phyloP scores from a whole-genome alignment of 2,888 invertebrate species.

The Spodoptera exigua region DNA sequence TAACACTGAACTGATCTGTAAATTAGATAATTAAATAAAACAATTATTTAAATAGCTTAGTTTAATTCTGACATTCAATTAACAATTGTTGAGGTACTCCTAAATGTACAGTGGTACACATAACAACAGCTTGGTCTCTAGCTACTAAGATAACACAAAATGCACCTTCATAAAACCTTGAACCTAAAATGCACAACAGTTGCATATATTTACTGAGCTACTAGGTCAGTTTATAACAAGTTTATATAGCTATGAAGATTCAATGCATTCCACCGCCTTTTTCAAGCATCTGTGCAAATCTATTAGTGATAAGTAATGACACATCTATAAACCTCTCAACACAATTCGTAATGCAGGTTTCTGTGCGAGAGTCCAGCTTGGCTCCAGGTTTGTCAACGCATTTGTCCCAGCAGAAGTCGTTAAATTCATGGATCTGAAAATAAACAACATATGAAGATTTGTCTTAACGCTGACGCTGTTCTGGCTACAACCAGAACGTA shows the following conservation, averaged over 20 bases:
- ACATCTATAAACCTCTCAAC: conserved; percentile 98
- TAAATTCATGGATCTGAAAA: conserved; percentile 96
- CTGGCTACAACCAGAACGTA: no score
- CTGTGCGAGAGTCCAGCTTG: conserved; percentile 96
- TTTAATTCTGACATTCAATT: conserved; percentile 41
- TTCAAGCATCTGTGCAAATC: conserved; percentile 96
- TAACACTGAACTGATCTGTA: conserved; percentile 47
- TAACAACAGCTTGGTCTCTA: conserved; percentile 38
- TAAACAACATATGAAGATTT: neutral
- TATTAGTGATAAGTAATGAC: conserved; percentile 95
- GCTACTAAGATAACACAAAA: conserved; percentile 49
- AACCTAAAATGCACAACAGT: conserved; percentile 53
- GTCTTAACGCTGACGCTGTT: no score
- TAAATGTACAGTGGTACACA: conserved; percentile 41
- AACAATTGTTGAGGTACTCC: conserved; percentile 44
- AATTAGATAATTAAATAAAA: conserved; percentile 49
- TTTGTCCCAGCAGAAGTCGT: conserved; percentile 98
- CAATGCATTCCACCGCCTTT: conserved; percentile 91
- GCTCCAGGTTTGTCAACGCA: conserved; percentile 97
- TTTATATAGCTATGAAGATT: conserved; percentile 43
- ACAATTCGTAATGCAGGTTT: conserved; percentile 97
- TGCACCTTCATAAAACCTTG: conserved; percentile 37
- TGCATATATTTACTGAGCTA: conserved; percentile 41
- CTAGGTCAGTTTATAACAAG: conserved; percentile 41
- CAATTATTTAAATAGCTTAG: conserved; percentile 34